These are phyloP conservation scores for Dipodomys stephensi DNA, from an alignment of 2,113 vertebrate genomes.

Conservation along the genomic window DNA sequence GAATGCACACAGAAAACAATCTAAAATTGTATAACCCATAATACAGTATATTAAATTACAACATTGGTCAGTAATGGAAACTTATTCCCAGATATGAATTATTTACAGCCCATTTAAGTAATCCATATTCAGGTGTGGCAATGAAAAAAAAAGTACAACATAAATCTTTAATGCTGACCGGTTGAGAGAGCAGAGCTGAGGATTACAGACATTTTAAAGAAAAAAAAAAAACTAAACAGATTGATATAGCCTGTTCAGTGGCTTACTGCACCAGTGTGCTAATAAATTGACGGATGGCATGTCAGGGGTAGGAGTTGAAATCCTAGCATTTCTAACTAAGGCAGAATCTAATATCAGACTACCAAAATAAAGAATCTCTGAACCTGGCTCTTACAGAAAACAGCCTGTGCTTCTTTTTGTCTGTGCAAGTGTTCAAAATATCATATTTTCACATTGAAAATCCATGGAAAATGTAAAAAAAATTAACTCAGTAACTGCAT, in stretches of 20 bases:
- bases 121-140: slow-evolving; percentile 99
- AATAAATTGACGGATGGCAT: slow-evolving; percentile 92
- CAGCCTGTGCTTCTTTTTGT: slow-evolving; percentile 79
- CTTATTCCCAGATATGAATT: slow-evolving; percentile 98
- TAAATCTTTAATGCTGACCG: slow-evolving; percentile 95
- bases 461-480: slow-evolving; percentile 71
- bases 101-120: slow-evolving; percentile 99
- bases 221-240: slow-evolving; percentile 86
- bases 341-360: slow-evolving; percentile 83
- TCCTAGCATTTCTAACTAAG: slow-evolving; percentile 87
- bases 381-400: slow-evolving; percentile 86
- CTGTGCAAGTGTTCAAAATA: slow-evolving; percentile 79
- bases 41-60: slow-evolving; percentile 99
- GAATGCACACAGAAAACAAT: slow-evolving; percentile 92
- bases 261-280: slow-evolving; percentile 89
- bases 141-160: slow-evolving; percentile 91
- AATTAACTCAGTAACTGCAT: slow-evolving; percentile 81
- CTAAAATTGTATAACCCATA: slow-evolving; percentile 92
- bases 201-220: slow-evolving; percentile 91
- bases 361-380: slow-evolving; percentile 87
- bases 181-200: slow-evolving; percentile 91
- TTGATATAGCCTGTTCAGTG: slow-evolving; percentile 88
- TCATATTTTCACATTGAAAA: slow-evolving; percentile 80
- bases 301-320: slow-evolving; percentile 88
- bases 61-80: slow-evolving; percentile 96